Evolutionary conservation across 2,888 invertebrate species (phyloP).

Genomic region (Stenotaenia linearis): DNA sequence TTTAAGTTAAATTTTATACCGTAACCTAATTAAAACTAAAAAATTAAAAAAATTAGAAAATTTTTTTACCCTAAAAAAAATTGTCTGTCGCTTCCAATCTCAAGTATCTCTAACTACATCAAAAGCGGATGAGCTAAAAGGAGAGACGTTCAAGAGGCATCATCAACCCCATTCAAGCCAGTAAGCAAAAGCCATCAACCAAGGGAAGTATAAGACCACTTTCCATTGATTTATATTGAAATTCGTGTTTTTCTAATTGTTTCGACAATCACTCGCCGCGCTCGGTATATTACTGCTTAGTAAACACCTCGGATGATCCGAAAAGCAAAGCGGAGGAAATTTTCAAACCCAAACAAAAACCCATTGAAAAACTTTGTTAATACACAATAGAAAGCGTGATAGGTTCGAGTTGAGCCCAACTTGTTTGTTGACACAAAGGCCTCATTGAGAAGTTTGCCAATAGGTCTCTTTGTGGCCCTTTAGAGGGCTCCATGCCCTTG

Average conservation of each 20-base stretch:
- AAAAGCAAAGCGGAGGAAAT: neutral
- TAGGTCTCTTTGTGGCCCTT: constrained; percentile 16
- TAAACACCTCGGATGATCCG: neutral
- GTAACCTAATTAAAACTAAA: neutral
- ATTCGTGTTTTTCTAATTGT: too few species aligned
- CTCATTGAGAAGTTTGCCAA: neutral
- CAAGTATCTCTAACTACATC: neutral
- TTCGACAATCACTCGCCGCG: too few species aligned
- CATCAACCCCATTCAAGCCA: too few species aligned
- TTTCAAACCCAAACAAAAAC: neutral
- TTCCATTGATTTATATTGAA: neutral
- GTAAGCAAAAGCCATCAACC: too few species aligned
- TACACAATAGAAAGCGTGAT: neutral
- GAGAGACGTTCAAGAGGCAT: neutral
- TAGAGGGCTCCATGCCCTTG: neutral
- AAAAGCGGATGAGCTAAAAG: constrained; percentile 7
- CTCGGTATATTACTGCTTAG: too few species aligned
- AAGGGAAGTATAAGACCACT: neutral
- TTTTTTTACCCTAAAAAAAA: neutral
- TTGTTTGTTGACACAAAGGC: constrained; percentile 3
- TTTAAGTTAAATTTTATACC: neutral
- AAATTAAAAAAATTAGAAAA: neutral
- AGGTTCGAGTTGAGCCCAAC: neutral
- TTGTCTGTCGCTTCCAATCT: neutral
- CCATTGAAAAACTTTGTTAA: neutral